phyloP scores from a whole-genome alignment of 2,888 invertebrate species.

The Aromia moschata region DNA sequence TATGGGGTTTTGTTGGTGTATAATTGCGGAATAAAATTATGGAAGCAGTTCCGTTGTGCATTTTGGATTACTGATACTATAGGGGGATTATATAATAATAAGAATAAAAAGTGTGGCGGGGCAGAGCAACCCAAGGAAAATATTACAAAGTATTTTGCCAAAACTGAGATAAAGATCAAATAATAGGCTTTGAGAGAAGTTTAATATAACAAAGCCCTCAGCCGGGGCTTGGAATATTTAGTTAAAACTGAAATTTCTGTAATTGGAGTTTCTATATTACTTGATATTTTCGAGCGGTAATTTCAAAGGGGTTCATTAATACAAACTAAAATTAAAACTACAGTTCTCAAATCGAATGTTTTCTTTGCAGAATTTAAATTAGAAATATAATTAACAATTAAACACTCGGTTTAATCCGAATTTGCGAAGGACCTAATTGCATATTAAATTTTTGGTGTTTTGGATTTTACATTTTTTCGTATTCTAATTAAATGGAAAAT shows the following conservation, averaged over 20 bases:
- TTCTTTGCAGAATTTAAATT: constrained; percentile 44
- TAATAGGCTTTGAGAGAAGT: constrained; percentile 16
- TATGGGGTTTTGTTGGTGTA: no score
- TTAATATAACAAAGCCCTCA: constrained; percentile 16
- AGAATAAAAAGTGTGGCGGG: neutral
- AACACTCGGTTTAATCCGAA: constrained; percentile 45
- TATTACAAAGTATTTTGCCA: constrained; percentile 13
- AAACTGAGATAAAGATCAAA: constrained; percentile 22
- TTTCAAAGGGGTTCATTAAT: constrained; percentile 17
- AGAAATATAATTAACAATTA: constrained; percentile 49
- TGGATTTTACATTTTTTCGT: constrained; percentile 44
- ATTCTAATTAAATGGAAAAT: constrained; percentile 48
- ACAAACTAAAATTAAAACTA: constrained; percentile 17
- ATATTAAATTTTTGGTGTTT: constrained; percentile 47
- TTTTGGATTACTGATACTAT: no score
- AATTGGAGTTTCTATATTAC: constrained; percentile 21
- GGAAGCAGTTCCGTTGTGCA: no score
- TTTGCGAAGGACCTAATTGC: constrained; percentile 43
- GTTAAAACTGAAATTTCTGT: constrained; percentile 20
- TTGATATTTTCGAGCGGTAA: constrained; percentile 14
- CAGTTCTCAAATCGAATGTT: constrained; percentile 41
- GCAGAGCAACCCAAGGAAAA: constrained; percentile 6
- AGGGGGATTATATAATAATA: no score
- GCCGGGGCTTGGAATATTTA: constrained; percentile 10
- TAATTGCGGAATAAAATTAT: no score